Base-by-base conservation (phyloP, 2,888 invertebrate genomes). In the Trachelus stipa region DNA sequence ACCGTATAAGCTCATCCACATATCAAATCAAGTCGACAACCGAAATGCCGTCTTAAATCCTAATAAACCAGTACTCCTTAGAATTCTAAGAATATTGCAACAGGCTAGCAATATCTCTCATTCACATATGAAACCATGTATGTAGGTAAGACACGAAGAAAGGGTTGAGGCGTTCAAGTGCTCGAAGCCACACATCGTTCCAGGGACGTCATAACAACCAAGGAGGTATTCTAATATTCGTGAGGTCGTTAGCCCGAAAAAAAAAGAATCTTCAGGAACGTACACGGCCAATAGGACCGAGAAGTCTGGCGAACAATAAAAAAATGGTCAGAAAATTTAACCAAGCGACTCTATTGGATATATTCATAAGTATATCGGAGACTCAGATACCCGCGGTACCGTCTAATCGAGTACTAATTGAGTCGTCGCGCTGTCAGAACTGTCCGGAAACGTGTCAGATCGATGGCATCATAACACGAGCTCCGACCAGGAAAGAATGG, bases 141-240 rank as follows among this genome's bases (percentile, higher is more conserved):
- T 69, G 69, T 33, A 69, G 33, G 40, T 33, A 69, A 69, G 30
- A 33, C 30, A 74, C 79, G 79, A 76, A 87, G 88, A 87, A 91
- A 91, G 90, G 88, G 88, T 90, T 90, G 69, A 89, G 88, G 88
- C 88, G 89, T 87, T 89, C 90, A 90, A 91, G 91, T 90, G 91
- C 90, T 90, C 90, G 88, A 88, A 90, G 89, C 88, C 91, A 91
- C 91, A 91, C 91, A 91, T 90, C 85, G 85, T 81, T 80, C 85
- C 82, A 80, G 86, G 90, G 91, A 81, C 73, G 80, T 75, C 88
- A 91, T 88, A 85, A 90, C 78, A 23, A 76, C 30, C 69, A 77
- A 88, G 85, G 84, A 89, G 89, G 87, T 89, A 81, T 85, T 85
- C 87, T 87, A 86, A 89, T 90, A 89, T 89, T 89, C 83, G 85